Evolutionary conservation across 2,113 vertebrate genomes (phyloP), one percentile per base, ranked within the genome.

Genomic region (Scartelaos histophorus): DNA sequence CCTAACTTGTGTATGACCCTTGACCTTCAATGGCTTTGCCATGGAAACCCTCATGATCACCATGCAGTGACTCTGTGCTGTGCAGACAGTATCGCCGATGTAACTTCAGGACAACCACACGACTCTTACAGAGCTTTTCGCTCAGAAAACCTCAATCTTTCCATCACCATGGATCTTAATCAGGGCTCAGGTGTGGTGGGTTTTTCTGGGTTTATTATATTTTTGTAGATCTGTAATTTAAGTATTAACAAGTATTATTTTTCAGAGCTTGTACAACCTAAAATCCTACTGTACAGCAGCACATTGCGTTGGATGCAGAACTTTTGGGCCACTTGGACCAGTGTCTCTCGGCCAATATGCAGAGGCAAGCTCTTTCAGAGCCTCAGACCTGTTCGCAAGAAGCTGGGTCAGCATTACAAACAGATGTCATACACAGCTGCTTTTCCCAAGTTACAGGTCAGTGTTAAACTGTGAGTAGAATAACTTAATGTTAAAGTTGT

Each of bases 221-320:
- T 43, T 43, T 43, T 43, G 38, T 43, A 43, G 38, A 43, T 43
- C 38, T 43, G 17, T 56, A 22, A 56, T 56, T 13, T 11, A 56
- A 22, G 3, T 58, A 6, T 43, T 24, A 25, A 58, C 22, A 13
- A 21, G 0, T 38, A 19, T 66, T 0, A 35, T 47, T 22, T 57
- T 67, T 11, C 79, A 99, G 97, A 96, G 56, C 84, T 91, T 12
- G 93, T 88, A 54, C 95, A 96, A 91, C 97, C 97, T 24, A 94
- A 93, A 86, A 96, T 99, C 86, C 93, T 99, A 78, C 92, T 99
- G 54, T 99, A 99, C 82, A 99, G 98, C 92, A 98, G 96, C 92
- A 99, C 98, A 0, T 90, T 99, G 71, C 97, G 98, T 69, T 99
- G 98, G 98, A 99, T 99, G 97, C 98, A 99, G 84, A 99, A 99